These are phyloP conservation scores for Exocentrus adspersus DNA, from an alignment of 2,888 invertebrate genomes.

Conservation along the genomic window DNA sequence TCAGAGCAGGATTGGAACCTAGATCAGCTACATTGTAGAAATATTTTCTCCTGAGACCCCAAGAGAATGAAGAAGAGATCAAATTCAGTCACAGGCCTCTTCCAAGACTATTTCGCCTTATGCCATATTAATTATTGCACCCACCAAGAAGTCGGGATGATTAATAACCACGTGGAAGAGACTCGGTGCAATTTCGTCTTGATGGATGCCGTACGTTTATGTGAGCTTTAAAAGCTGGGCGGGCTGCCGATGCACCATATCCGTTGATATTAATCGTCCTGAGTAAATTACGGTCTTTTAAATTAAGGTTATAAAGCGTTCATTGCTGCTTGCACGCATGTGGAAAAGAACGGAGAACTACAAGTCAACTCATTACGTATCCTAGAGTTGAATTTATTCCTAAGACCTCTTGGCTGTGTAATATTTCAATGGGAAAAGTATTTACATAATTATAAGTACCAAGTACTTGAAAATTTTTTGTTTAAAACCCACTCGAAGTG, in stretches of 20 bases:
- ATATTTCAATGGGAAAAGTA: not conserved
- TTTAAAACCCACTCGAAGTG: not conserved
- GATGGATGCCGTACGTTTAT: not conserved
- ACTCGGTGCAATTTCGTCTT: not conserved
- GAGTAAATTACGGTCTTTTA: not conserved
- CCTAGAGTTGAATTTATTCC: not conserved
- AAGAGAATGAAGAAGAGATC: no score
- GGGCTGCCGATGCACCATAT: not conserved
- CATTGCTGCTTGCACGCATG: no score
- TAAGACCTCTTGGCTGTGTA: not conserved
- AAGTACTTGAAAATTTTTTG: not conserved
- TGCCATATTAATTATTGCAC: not conserved
- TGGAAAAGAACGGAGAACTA: no score
- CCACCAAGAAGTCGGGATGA: constrained; percentile 1
- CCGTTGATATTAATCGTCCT: not conserved
- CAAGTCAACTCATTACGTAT: not conserved
- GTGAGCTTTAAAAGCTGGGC: not conserved
- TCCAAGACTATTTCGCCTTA: no score
- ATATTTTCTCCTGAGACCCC: no score
- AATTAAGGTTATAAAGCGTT: not conserved
- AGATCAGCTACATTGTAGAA: no score
- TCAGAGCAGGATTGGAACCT: no score
- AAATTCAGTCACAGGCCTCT: no score
- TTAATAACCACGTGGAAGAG: not conserved
- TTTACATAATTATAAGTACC: no score